Evolutionary conservation across 2,888 invertebrate genomes (phyloP), one percentile per base, ranked within the genome.

Genomic region (Petrolisthes manimaculis): DNA sequence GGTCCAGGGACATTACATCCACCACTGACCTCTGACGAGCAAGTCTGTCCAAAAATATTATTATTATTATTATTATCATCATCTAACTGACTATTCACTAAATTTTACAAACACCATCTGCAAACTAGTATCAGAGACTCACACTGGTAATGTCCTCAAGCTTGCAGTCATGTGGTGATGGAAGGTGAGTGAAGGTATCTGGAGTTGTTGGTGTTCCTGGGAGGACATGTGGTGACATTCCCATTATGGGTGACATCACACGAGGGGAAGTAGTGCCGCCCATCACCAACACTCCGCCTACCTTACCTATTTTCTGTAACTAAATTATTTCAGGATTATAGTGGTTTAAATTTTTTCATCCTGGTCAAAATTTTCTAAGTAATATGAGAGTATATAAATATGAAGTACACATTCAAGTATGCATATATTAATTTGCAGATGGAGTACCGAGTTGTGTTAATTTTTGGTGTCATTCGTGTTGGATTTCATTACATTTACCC

Each of bases 121-220:
- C 56, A 80, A 51, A 18, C 18, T 55, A 14, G 56, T 54, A 55
- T 21, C 81, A 18, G 21, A 67, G 5, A 88, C 87, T 88, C 53
- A 88, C 87, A 56, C 87, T 88, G 4, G 80, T 69, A n/a, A 81
- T 61, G 56, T 88, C 87, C 3, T 88, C 87, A 9, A 79, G 37
- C 67, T 84, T 88, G 56, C 14, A 37, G 61, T 80, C 83, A 8
- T 53, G 14, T 6, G 67, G 61, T 8, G 54, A 21, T 18, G 53
- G 21, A n/a, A 78, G 78, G 12, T 78, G 61, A 51, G 61, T n/a
- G 24, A 79, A 61, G n/a, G 14, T 54, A 8, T 61, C 82, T 0
- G 77, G 5, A 37, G 69, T 18, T 8, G 53, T 51, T 6, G 82
- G 82, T 24, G 37, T 51, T 6, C 51, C 24, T 18, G 74, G 54